A percentile compares a stretch with the other conserved stretches of the same genome.
Evolutionary conservation across 2,797 vertebrate species (phyloP).

Genomic region (Brachyrhaphis roseni): DNA sequence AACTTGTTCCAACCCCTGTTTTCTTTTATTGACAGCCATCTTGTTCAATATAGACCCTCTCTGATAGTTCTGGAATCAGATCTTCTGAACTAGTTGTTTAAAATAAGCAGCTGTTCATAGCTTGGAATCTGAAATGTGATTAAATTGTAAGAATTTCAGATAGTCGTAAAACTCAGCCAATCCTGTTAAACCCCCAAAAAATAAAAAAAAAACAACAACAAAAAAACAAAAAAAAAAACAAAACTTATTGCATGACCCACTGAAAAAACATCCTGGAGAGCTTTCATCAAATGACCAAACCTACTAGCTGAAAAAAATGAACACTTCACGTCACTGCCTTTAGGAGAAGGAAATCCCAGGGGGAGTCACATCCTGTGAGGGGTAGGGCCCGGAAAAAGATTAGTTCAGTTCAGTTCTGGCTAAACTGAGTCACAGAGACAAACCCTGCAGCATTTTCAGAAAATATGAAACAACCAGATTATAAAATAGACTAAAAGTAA

Average conservation of each 20-base stretch:
- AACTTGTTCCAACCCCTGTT: too few relatives aligned
- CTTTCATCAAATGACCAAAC: neutral
- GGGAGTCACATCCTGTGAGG: slow-evolving; percentile 56
- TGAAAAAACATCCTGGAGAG: neutral
- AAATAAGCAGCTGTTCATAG: too few relatives aligned
- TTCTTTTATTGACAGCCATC: too few relatives aligned
- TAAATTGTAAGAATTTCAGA: neutral
- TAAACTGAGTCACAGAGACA: slow-evolving; percentile 55
- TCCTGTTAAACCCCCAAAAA: neutral
- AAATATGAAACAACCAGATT: slow-evolving; percentile 15
- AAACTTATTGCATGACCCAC: neutral
- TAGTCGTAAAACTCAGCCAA: neutral
- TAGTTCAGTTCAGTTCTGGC: slow-evolving; percentile 29
- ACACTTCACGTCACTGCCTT: slow-evolving; percentile 41
- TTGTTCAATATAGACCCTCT: too few relatives aligned
- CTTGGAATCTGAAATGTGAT: too few relatives aligned
- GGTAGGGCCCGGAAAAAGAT: slow-evolving; percentile 54
- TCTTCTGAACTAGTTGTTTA: too few relatives aligned
- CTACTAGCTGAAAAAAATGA: neutral
- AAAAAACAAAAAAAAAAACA: neutral
- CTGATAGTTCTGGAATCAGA: too few relatives aligned
- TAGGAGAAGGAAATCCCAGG: slow-evolving; percentile 46
- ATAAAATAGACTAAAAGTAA: neutral
- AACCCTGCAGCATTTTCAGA: slow-evolving; percentile 39
- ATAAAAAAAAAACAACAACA: neutral